Conservation (phyloP, 2,113 vertebrate species). For the Saimiri boliviensis region DNA sequence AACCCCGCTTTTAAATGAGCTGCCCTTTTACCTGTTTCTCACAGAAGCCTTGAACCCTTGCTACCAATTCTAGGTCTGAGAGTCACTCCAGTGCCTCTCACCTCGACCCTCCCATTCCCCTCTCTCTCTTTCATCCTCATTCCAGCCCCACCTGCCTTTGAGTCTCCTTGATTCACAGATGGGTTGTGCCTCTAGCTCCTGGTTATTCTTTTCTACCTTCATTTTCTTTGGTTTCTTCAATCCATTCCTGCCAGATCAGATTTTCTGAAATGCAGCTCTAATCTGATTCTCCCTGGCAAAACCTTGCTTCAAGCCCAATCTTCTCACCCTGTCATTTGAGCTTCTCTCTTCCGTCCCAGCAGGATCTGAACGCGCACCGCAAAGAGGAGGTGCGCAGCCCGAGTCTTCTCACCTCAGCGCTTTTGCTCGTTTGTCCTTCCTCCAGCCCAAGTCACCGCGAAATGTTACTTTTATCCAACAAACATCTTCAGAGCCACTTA, state of each 20-base stretch:
- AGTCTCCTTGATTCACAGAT: neutral
- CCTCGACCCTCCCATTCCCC: no score
- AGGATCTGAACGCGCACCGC: rapidly evolving
- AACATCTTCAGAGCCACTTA: neutral
- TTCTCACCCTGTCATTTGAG: no score
- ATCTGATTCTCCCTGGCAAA: neutral
- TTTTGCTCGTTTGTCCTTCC: neutral
- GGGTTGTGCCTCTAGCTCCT: neutral
- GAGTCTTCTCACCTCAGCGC: neutral
- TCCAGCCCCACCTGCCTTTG: no score
- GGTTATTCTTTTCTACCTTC: neutral
- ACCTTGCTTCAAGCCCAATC: no score
- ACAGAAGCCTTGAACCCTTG: neutral
- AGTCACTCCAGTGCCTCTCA: neutral
- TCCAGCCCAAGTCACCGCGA: neutral
- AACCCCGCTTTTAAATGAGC: neutral
- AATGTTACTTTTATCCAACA: neutral
- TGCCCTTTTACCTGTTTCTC: neutral
- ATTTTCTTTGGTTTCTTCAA: neutral
- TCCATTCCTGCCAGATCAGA: neutral
- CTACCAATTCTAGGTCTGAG: neutral
- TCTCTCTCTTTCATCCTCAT: neutral
- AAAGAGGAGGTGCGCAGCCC: no score
- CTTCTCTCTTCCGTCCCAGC: neutral
- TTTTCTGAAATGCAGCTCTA: neutral